These are phyloP conservation scores for Pimpla rufipes DNA, from an alignment of 2,888 invertebrate species.

Conservation along the genomic window DNA sequence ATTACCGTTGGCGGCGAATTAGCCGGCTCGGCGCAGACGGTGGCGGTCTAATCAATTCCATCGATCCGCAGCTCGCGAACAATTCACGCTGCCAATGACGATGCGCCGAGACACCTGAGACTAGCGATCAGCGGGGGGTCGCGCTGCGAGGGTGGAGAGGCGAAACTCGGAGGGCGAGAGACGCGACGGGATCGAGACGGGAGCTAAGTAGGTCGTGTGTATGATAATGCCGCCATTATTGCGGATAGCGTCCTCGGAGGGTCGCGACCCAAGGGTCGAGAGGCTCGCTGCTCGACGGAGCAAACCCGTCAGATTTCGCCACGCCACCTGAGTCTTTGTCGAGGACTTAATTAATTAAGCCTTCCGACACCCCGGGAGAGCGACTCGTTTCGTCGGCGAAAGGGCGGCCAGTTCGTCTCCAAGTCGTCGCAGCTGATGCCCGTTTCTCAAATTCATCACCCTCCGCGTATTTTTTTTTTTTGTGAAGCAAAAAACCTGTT, in stretches of 20 bases:
- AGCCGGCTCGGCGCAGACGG: slow-evolving; percentile 6
- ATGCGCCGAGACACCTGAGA: slow-evolving; percentile 77
- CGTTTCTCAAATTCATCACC: slow-evolving; percentile 59
- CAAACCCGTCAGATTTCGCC: slow-evolving; percentile 80
- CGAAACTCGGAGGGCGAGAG: slow-evolving; percentile 72
- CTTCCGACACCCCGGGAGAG: slow-evolving; percentile 68
- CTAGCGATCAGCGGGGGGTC: slow-evolving; percentile 59
- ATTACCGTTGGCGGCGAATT: slow-evolving; percentile 4
- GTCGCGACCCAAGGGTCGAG: slow-evolving; percentile 57
- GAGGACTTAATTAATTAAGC: slow-evolving; percentile 84
- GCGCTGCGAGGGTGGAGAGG: slow-evolving; percentile 73
- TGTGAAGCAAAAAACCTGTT: slow-evolving; percentile 47
- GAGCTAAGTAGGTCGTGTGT: slow-evolving; percentile 84
- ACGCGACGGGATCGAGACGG: slow-evolving; percentile 67
- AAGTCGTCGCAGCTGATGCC: slow-evolving; percentile 79
- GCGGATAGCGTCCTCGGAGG: slow-evolving; percentile 73
- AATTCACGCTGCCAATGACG: slow-evolving; percentile 66
- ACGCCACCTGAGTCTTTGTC: slow-evolving; percentile 84
- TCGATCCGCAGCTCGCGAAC: slow-evolving; percentile 59
- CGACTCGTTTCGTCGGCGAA: slow-evolving; percentile 76
- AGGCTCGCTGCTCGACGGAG: slow-evolving; percentile 68
- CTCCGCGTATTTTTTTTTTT: slow-evolving; percentile 24
- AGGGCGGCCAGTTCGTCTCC: slow-evolving; percentile 47
- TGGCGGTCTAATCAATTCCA: slow-evolving; percentile 60
- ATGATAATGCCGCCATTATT: slow-evolving; percentile 85